These are phyloP conservation scores for Triplophysa bombifrons DNA, from an alignment of 2,797 vertebrate species.

Conservation along the genomic window DNA sequence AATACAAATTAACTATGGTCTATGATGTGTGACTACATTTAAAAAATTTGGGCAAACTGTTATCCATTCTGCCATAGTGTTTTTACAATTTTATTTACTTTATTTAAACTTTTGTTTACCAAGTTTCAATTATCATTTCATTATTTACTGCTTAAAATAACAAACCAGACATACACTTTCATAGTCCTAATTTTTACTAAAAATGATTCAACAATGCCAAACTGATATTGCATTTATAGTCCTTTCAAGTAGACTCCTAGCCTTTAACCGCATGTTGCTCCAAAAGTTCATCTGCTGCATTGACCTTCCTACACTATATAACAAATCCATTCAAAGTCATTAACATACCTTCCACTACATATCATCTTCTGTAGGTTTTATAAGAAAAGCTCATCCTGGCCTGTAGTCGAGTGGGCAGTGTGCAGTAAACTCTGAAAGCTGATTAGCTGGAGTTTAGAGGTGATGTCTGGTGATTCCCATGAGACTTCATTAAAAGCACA, in stretches of 20 bases:
- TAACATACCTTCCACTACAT: conserved; percentile 21
- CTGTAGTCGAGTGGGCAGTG: conserved; percentile 5
- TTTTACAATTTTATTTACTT: no score
- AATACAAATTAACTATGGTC: no score
- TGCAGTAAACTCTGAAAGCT: conserved; percentile 44
- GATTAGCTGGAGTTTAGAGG: conserved; percentile 55
- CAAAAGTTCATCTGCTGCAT: conserved; percentile 12
- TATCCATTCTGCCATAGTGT: no score
- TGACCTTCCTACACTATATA: conserved; percentile 24
- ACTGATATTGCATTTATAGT: no score
- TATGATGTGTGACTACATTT: no score
- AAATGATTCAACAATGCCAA: no score
- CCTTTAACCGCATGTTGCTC: not conserved
- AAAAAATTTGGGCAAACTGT: no score
- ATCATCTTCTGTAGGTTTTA: conserved; percentile 1
- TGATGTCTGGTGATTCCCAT: conserved; percentile 53
- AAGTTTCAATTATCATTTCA: no score
- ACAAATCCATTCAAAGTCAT: not conserved
- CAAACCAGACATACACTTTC: no score
- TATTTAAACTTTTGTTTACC: no score
- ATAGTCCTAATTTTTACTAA: no score
- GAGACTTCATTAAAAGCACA: conserved; percentile 58
- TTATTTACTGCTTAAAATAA: no score
- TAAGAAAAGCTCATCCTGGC: conserved; percentile 12
- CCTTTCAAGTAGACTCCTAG: not conserved